Evolutionary conservation across 64 coral and sea anemone genomes (phyloP).

Genomic region (Platygyra sinensis): DNA sequence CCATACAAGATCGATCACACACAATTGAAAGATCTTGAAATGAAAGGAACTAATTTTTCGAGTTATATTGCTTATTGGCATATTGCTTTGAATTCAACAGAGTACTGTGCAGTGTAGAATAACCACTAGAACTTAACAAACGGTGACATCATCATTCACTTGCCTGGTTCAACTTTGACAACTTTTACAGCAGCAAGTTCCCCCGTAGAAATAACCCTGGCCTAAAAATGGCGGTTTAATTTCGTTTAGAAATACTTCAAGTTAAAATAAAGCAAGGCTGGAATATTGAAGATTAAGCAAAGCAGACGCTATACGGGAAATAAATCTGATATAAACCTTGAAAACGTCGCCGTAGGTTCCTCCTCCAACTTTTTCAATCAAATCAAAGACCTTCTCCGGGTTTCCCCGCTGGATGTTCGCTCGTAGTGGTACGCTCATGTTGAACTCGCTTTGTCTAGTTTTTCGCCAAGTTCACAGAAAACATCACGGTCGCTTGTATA

Average conservation of each 20-base stretch:
- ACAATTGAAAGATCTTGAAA: not conserved
- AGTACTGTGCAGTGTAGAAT: no score
- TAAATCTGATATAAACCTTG: constrained; percentile 66
- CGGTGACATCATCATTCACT: not conserved
- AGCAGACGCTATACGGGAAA: constrained; percentile 23
- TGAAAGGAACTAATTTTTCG: not conserved
- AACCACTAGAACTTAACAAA: no score
- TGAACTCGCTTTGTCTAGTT: constrained; percentile 19
- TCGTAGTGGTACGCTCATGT: constrained; percentile 79
- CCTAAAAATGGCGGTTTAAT: constrained; percentile 48
- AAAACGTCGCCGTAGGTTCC: constrained; percentile 99
- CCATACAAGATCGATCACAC: not conserved
- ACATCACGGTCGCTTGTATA: constrained; percentile 6
- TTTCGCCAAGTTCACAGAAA: constrained; percentile 13
- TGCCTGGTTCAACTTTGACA: constrained; percentile 98
- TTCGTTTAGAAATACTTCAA: not conserved
- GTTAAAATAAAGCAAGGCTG: not conserved
- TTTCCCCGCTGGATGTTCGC: constrained; percentile 93
- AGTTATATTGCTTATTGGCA: no score
- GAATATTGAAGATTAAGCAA: not conserved
- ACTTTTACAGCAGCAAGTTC: constrained; percentile 97
- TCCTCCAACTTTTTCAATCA: constrained; percentile 98
- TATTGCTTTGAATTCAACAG: not conserved
- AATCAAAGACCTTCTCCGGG: constrained; percentile 96
- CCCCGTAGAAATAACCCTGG: constrained; percentile 91